Conservation (phyloP, 1,140 invertebrate species). For the Chionoecetes opilio region DNA sequence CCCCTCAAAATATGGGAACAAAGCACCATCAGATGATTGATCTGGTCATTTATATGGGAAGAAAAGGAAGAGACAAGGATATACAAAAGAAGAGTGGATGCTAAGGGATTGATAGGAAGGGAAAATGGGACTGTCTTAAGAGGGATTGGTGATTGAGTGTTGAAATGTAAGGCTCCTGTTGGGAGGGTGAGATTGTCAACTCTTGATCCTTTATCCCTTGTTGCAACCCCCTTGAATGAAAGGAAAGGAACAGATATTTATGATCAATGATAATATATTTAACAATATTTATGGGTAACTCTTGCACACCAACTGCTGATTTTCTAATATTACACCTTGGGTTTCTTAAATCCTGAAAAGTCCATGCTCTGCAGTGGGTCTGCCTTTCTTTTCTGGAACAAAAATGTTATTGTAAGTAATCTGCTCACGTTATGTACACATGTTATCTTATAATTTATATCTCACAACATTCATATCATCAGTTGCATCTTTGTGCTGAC, state of each 20-base stretch:
- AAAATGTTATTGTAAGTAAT: not conserved
- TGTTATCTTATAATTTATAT: not conserved
- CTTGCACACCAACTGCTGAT: not conserved
- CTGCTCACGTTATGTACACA: not conserved
- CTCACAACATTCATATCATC: too few species aligned
- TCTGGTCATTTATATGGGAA: too few species aligned
- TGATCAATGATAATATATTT: not conserved
- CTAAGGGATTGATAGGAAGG: too few species aligned
- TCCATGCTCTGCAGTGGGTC: slow-evolving; percentile 69
- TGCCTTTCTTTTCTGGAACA: slow-evolving; percentile 65
- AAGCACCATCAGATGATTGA: too few species aligned
- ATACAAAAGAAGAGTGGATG: too few species aligned
- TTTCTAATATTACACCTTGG: not conserved
- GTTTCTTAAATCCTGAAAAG: slow-evolving; percentile 69
- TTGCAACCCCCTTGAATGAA: too few species aligned
- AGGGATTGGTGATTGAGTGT: too few species aligned
- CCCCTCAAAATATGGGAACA: too few species aligned
- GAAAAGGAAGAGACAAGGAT: too few species aligned
- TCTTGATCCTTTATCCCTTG: not conserved
- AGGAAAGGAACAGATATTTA: not conserved
- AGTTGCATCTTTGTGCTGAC: too few species aligned
- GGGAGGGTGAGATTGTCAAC: not conserved
- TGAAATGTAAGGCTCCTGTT: not conserved
- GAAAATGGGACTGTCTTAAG: too few species aligned
- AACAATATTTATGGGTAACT: not conserved